Evolutionary conservation across 2,888 invertebrate genomes (phyloP), one percentile per base, ranked within the genome.

Genomic region (Eupsilia transversa): DNA sequence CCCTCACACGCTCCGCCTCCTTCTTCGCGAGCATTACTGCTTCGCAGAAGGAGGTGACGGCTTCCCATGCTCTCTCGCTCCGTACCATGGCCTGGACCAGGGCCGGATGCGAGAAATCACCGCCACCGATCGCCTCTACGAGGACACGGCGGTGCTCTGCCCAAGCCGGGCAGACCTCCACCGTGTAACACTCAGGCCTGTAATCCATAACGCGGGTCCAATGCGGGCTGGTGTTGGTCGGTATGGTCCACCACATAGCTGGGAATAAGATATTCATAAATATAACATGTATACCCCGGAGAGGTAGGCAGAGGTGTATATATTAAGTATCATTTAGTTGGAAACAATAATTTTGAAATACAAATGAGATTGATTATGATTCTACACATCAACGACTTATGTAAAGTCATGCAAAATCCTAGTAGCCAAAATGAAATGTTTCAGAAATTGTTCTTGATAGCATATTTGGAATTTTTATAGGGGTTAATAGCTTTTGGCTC

Each of bases 401-500:
- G 49, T 23, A 14, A 17, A 27, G 23, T 73, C 59, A 38, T 43
- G 27, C 52, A 38, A 79, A 64, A 52, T 33, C 27, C 7, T 30
- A 46, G 9, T 3, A 54, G 12, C 30, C 43, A 54, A 64, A 79
- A 52, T 61, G n/a, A 52, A 80, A 43, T 59, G 59, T 35, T 41
- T 43, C 59, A 68, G 46, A 63, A 57, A 73, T 61, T 79, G 66
- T 17, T 54, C 20, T 43, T 61, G 35, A 61, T 52, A 7, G 30
- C 23, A n/a, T 23, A 35, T 52, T 66, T 56, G 35, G 56, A 82
- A 69, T 56, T 82, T 81, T 70, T 82, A 71, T 54, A 64, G 54
- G 33, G 63, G 63, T 77, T 67, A 81, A 69, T 69, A 60, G 60
- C 77, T 43, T 68, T 49, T 49, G 5, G 54, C 27, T 70, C 10